Evolutionary conservation across 2,888 invertebrate species (phyloP), one percentile per base, ranked within the genome.

Genomic region (Acleris literana): DNA sequence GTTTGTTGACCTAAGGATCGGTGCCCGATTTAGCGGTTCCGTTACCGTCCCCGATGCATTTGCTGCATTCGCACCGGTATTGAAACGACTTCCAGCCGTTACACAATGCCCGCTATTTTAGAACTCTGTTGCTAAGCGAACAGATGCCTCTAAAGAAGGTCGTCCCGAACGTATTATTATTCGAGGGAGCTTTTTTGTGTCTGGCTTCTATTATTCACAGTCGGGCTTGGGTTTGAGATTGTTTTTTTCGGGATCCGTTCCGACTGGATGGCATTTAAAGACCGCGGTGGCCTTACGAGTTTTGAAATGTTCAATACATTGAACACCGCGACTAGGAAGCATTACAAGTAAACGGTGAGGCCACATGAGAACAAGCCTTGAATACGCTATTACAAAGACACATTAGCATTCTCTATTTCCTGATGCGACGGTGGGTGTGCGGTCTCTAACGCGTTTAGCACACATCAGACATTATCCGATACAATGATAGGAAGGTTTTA

Each of bases 401-500:
- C 84, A 90, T 92, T 91, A 90, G 87, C 89, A 90, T 91, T 88
- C 82, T 80, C 72, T 78, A 85, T 85, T 92, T 92, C 92, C 92
- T 90, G 86, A 84, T 89, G 82, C 76, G 77, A 78, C 80, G 82
- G 84, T 81, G 77, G 78, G 81, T 80, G 80, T 84, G 79, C 81
- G 81, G 81, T 82, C 83, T 78, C 52, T 78, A 76, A 79, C 76
- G 79, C 77, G 74, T 79, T 80, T 78, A 80, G 74, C 75, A 76
- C 76, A 74, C 77, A 77, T 69, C 68, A 71, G 65, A 62, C 75
- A 70, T 75, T 71, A 75, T 80, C 81, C 76, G 74, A 75, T 79
- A 76, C 71, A 82, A 82, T 82, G 78, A 76, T 79, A 78, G 71
- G 75, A 78, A 71, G 71, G 74, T 76, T 82, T 80, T 75, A 72